phyloP scores from a whole-genome alignment of 1,140 invertebrate species.

The Aphaenogaster ashmeadi region DNA sequence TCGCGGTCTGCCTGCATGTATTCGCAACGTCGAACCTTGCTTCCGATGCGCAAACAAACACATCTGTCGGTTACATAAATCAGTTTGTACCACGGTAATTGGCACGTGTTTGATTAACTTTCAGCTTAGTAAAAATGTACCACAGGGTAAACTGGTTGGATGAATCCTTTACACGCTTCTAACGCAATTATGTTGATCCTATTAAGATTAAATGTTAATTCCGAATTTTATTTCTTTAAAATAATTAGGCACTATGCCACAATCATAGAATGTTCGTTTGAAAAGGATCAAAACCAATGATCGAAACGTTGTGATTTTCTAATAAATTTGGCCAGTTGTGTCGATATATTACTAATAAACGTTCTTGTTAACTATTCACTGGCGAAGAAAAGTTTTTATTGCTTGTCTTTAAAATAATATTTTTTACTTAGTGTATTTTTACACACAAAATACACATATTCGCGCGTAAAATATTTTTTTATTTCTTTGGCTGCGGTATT shows the following conservation, averaged over 20 bases:
- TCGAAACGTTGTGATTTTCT: no score
- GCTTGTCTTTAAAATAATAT: not conserved
- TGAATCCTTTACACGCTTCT: conserved; percentile 10
- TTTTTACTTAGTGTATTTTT: not conserved
- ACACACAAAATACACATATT: not conserved
- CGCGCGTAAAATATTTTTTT: not conserved
- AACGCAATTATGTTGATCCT: not conserved
- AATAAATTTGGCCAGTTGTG: no score
- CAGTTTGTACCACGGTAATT: conserved; percentile 48
- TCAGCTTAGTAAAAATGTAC: conserved; percentile 21
- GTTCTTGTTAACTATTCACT: no score
- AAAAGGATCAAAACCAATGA: no score
- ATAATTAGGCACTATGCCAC: not conserved
- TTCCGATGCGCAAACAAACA: conserved; percentile 59
- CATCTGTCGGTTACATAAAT: conserved; percentile 39
- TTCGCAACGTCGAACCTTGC: conserved; percentile 44
- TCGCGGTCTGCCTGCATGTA: conserved; percentile 49
- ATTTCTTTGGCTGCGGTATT: not conserved
- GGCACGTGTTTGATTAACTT: conserved; percentile 46
- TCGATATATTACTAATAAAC: no score
- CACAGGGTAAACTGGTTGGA: not conserved
- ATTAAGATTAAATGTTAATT: conserved; percentile 26
- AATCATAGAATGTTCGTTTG: no score
- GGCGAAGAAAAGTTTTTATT: no score
- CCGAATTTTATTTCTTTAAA: not conserved